Evolutionary conservation across 2,113 vertebrate genomes (phyloP).

Genomic region (Hydrochoerus hydrochaeris): DNA sequence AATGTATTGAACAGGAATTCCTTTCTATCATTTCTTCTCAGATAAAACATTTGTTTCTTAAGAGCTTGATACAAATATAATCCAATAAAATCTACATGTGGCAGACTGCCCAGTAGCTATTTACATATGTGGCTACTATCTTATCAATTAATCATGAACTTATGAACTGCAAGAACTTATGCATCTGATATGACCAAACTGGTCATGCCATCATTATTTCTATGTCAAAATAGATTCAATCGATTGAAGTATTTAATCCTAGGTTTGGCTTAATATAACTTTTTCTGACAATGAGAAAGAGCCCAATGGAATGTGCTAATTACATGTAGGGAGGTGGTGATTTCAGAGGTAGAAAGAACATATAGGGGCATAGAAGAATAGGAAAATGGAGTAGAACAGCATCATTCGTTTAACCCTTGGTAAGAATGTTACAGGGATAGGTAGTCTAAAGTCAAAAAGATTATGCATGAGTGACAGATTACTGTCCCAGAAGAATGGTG

Average conservation of each 20-base stretch:
- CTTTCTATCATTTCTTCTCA: conserved; percentile 51
- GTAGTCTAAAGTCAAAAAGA: neutral
- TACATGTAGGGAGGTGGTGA: neutral
- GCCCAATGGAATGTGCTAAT: neutral
- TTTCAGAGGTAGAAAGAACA: neutral
- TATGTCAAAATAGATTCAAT: neutral
- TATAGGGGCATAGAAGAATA: neutral
- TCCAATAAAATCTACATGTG: conserved; percentile 55
- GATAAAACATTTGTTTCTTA: conserved; percentile 50
- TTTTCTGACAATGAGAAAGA: neutral
- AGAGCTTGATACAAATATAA: conserved; percentile 36
- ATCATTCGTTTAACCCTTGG: neutral
- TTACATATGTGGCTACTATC: conserved; percentile 51
- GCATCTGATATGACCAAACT: conserved; percentile 35
- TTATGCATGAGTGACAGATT: neutral
- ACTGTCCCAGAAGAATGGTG: neutral
- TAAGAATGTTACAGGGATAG: neutral
- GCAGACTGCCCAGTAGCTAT: conserved; percentile 41
- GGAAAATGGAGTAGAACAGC: neutral
- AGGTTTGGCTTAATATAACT: neutral
- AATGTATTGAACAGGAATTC: conserved; percentile 23
- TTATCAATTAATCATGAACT: conserved; percentile 51
- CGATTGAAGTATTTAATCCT: conserved; percentile 38
- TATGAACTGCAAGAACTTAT: conserved; percentile 32
- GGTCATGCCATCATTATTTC: conserved; percentile 17